Conservation (phyloP, 2,888 invertebrate species). For the Clitarchus hookeri region DNA sequence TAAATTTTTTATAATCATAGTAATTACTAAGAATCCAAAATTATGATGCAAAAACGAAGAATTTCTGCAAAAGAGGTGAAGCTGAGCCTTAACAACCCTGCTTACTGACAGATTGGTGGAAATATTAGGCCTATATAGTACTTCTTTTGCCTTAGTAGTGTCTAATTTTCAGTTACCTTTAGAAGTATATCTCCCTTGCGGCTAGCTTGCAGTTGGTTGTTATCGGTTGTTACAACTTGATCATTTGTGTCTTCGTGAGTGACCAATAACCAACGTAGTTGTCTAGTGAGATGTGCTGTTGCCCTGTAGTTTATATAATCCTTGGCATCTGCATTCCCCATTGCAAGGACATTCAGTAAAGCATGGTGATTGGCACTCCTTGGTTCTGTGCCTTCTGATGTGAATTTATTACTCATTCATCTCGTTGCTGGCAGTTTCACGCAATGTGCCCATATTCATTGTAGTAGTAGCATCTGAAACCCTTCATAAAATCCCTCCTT, state of each 20-base stretch:
- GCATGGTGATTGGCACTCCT: not conserved
- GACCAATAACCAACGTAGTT: no score
- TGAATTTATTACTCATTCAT: not conserved
- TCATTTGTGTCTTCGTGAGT: no score
- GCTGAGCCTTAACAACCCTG: not conserved
- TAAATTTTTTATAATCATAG: no score
- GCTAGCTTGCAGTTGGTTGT: not conserved
- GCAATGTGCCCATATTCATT: no score
- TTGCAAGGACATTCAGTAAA: not conserved
- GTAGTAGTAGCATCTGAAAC: no score
- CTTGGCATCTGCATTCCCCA: not conserved
- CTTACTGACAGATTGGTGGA: not conserved
- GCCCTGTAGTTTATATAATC: not conserved
- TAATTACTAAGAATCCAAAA: no score
- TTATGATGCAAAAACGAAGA: no score
- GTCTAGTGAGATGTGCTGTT: not conserved
- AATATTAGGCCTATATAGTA: not conserved
- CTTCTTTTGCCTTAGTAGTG: not conserved
- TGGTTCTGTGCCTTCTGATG: not conserved
- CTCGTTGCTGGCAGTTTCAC: not conserved
- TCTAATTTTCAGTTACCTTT: not conserved
- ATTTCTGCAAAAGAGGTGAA: no score
- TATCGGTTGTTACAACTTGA: not conserved
- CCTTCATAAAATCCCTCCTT: no score
- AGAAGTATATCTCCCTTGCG: not conserved